Evolutionary conservation across 1,140 invertebrate species (phyloP).

Genomic region (Anagrus nilaparvatae): DNA sequence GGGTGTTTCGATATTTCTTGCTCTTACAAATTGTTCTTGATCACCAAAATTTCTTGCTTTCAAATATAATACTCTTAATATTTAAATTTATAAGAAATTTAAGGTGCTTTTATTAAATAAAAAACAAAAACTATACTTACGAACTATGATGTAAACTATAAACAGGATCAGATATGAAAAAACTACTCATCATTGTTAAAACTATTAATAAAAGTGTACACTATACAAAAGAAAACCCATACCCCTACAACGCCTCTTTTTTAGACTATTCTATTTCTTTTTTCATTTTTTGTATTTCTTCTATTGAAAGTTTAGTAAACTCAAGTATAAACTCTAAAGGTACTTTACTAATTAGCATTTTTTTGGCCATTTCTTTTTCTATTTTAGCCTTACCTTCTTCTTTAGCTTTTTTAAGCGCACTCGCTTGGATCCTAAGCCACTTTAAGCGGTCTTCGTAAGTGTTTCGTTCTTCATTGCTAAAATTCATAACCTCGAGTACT

Average conservation of each 20-base stretch:
- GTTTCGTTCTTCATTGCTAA: conserved; percentile 6
- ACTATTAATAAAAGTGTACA: conserved; percentile 79
- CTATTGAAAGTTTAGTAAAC: too few species aligned
- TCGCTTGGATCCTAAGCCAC: conserved; percentile 5
- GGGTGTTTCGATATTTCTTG: conserved; percentile 74
- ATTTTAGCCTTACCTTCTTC: too few species aligned
- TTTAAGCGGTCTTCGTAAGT: conserved; percentile 7
- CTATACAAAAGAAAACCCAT: too few species aligned
- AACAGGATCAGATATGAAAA: conserved; percentile 88
- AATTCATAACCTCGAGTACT: conserved; percentile 7
- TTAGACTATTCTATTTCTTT: too few species aligned
- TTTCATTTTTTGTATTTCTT: too few species aligned
- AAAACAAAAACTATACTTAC: conserved; percentile 7
- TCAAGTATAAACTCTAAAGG: too few species aligned
- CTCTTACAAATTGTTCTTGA: conserved; percentile 60
- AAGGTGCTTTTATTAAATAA: conserved; percentile 5
- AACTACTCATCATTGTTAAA: conserved; percentile 86
- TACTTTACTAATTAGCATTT: too few species aligned
- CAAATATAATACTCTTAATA: conserved; percentile 47
- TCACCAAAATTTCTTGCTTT: conserved; percentile 77
- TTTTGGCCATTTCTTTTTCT: too few species aligned
- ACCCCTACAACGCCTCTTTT: too few species aligned
- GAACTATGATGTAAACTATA: conserved; percentile 74
- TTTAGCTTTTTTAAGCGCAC: conserved; percentile 5
- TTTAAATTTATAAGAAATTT: too few species aligned